A percentile compares a stretch with the other conserved stretches of the same genome.
Evolutionary conservation across 2,888 invertebrate species (phyloP).

Genomic region (Leptopterna dolabrata): DNA sequence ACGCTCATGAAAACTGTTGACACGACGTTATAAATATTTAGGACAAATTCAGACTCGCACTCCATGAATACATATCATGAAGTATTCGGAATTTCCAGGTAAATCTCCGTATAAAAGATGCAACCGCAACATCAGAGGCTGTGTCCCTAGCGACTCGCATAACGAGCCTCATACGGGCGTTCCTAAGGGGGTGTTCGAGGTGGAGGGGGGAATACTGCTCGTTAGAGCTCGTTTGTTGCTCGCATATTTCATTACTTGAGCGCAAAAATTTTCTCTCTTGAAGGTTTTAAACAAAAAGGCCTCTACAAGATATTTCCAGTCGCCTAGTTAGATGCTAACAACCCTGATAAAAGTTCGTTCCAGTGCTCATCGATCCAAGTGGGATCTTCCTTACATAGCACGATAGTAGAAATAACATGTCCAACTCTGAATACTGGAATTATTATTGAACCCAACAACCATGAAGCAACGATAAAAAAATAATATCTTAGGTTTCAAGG

Average conservation of each 20-base stretch:
- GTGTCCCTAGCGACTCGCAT: neutral
- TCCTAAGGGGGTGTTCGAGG: neutral
- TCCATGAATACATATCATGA: neutral
- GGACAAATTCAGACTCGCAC: no score
- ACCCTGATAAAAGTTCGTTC: neutral
- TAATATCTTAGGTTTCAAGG: no score
- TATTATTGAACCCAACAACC: no score
- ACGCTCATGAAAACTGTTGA: no score
- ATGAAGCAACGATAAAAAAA: no score
- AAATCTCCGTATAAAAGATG: neutral
- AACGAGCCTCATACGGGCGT: neutral
- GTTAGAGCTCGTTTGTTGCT: conserved; percentile 2
- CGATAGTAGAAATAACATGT: no score
- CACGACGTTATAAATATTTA: no score
- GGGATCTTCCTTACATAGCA: no score
- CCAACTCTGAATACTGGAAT: no score
- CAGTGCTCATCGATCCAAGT: no score
- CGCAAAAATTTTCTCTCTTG: neutral
- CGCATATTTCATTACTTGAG: neutral
- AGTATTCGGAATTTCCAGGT: neutral
- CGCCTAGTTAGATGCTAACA: neutral
- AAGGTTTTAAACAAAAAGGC: neutral
- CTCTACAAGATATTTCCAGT: neutral
- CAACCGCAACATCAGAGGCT: neutral
- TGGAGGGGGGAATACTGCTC: neutral